A percentile compares a stretch with the other conserved stretches of the same genome.
Evolutionary conservation across 1,140 invertebrate genomes (phyloP).

Genomic region (Branchinecta lynchi): DNA sequence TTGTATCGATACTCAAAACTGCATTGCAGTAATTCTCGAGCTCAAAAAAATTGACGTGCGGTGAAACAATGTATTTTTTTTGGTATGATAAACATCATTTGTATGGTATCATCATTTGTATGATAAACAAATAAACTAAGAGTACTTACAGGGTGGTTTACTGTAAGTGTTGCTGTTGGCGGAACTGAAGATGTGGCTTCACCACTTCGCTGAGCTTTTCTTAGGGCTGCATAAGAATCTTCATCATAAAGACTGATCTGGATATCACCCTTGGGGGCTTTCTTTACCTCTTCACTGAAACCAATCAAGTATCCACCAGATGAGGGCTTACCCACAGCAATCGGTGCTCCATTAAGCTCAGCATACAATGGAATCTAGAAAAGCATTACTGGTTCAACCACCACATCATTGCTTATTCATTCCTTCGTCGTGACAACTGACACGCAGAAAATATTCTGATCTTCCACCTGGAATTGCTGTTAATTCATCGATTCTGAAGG

Average conservation of each 20-base stretch:
- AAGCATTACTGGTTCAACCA: background rate
- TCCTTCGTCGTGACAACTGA: no score
- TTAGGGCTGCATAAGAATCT: background rate
- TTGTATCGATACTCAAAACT: no score
- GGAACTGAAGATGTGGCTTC: background rate
- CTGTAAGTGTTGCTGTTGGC: background rate
- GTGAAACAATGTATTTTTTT: no score
- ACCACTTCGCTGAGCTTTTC: background rate
- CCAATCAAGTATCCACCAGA: constrained; percentile 6
- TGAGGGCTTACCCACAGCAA: background rate
- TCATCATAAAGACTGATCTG: background rate
- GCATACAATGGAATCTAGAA: constrained; percentile 6
- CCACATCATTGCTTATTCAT: no score
- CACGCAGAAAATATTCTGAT: no score
- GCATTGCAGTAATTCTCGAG: no score
- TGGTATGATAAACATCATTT: no score
- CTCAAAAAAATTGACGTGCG: no score
- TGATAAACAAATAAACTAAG: no score
- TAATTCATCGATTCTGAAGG: no score
- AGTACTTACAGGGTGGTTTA: background rate
- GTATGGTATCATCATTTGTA: no score
- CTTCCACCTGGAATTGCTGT: no score
- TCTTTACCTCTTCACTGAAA: background rate
- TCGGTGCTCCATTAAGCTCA: background rate
- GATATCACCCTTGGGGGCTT: background rate